Base-by-base conservation (phyloP, 2,113 vertebrate species). In the Regulus satrapa region DNA sequence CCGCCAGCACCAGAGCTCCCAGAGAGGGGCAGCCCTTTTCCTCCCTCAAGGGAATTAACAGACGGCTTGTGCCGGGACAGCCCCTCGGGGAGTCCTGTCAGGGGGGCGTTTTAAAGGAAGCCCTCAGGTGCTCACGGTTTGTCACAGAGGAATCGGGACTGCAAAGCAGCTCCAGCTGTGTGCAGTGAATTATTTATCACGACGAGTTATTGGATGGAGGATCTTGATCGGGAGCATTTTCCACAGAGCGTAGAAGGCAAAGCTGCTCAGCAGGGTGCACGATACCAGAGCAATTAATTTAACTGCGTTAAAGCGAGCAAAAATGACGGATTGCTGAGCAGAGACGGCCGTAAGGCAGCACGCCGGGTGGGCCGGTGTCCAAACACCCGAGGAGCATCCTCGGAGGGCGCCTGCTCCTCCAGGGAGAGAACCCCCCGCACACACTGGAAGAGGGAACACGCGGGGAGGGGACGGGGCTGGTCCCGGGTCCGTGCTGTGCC, bases 101-200 rank as follows among this genome's bases (percentile, higher is more conserved):
- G 0, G 25, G 25, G 52, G n/a, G 11, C 14, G 15, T 4, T 0
- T 4, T 8, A 5, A 18, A 23, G 34, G 54, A 12, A 61, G 8
- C 19, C 31, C 36, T 31, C 54, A 12, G 36, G 43, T 29, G 34
- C 36, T 34, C 64, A 12, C 5, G 1, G 1, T 43, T 36, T 36
- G 25, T 61, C 38, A 20, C 46, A 2, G 1, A 25, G 32, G 32
- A 61, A 19, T 43, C 36, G 52, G 43, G 32, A 25, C 1, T 14
- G 17, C 32, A 52, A 52, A 61, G 46, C 38, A 31, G 80, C 49
- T 31, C 2, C 4, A 31, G 14, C 20, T 36, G 31, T 72, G 32
- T 20, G 32, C 43, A 45, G 52, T 8, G 1, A 34, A 21, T 62
- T 17, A 10, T 52, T 52, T 52, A 21, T 72, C 31, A 43, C 11